Evolutionary conservation across 2,113 vertebrate genomes (phyloP).

Genomic region (Caretta caretta): DNA sequence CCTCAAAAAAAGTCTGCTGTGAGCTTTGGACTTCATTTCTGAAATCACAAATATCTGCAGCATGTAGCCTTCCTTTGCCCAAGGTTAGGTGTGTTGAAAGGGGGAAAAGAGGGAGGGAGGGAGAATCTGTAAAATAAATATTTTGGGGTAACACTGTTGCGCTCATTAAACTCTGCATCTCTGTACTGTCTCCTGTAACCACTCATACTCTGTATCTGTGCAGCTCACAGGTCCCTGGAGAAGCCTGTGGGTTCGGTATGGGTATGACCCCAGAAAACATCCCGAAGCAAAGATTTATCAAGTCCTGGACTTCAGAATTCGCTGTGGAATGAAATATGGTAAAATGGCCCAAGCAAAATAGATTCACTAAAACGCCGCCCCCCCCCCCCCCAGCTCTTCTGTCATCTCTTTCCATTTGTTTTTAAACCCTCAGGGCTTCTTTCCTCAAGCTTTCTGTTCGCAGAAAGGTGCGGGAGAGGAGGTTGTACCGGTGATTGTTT

Average conservation of each 20-base stretch:
- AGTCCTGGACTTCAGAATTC: conserved; percentile 96
- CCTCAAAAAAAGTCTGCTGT: not conserved
- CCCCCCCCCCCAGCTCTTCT: conserved; percentile 5
- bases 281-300: conserved; percentile 93
- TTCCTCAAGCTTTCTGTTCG: conserved; percentile 5
- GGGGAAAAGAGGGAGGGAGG: not conserved
- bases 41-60: not conserved
- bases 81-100: not conserved
- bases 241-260: conserved; percentile 94
- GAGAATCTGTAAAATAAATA: not conserved
- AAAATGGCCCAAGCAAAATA: conserved; percentile 50
- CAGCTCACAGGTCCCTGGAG: conserved; percentile 98
- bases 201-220: not conserved
- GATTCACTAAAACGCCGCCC: not conserved
- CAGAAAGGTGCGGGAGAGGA: not conserved
- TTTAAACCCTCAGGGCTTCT: not conserved
- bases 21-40: not conserved
- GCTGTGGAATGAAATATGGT: conserved; percentile 95
- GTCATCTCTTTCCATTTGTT: not conserved
- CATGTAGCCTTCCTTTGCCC: not conserved
- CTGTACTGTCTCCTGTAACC: not conserved
- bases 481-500: not conserved
- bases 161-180: not conserved
- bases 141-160: not conserved
- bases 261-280: conserved; percentile 92